Conservation (phyloP, 1,140 invertebrate genomes). For the Micrasema longulum region DNA sequence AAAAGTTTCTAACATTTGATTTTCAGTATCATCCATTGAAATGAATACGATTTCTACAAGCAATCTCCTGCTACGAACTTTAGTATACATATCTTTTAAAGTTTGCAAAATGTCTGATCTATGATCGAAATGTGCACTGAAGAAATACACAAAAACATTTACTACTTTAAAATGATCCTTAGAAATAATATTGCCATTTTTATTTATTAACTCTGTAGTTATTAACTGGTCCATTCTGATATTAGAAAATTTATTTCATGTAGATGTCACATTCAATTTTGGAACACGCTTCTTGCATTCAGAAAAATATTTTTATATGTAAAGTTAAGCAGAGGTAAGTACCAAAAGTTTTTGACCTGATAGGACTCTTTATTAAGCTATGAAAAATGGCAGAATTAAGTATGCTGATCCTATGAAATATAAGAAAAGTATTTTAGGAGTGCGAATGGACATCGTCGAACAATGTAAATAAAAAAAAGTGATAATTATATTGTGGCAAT, state of each 20-base stretch:
- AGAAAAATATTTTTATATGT: neutral
- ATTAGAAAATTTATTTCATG: neutral
- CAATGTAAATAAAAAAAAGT: no score
- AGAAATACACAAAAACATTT: constrained; percentile 16
- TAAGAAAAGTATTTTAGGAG: no score
- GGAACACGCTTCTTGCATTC: neutral
- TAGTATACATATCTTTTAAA: constrained; percentile 22
- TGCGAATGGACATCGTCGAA: no score
- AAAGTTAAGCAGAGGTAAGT: no score
- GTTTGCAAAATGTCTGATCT: constrained; percentile 6
- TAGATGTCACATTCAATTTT: neutral
- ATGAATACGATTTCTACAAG: constrained; percentile 25
- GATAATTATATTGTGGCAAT: no score
- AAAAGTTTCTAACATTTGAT: constrained; percentile 12
- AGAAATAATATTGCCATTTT: neutral
- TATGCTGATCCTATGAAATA: no score
- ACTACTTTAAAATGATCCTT: constrained; percentile 14
- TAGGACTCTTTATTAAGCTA: no score
- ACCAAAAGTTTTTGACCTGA: no score
- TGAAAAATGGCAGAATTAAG: no score
- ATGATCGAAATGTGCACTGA: constrained; percentile 17
- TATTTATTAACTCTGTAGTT: constrained; percentile 6
- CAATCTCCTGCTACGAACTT: constrained; percentile 1
- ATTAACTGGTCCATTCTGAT: neutral
- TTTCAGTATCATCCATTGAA: constrained; percentile 22